These are phyloP conservation scores for Erebia aethiops DNA, from an alignment of 2,888 invertebrate species.

Conservation along the genomic window DNA sequence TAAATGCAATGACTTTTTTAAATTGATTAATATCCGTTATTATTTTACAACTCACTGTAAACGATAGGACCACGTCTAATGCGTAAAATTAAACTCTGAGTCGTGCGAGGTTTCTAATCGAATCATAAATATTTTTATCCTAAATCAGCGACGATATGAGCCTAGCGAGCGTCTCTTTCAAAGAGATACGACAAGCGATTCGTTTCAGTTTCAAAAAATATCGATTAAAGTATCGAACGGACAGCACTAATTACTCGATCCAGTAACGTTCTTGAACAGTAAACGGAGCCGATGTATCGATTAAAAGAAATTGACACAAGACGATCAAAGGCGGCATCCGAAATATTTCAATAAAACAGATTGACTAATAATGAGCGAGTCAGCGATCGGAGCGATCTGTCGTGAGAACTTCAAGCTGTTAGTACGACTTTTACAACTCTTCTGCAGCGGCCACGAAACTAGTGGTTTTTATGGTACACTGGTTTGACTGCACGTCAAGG, in stretches of 20 bases:
- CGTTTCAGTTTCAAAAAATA: slow-evolving; percentile 44
- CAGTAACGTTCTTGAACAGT: slow-evolving; percentile 55
- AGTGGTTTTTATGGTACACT: slow-evolving; percentile 43
- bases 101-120: slow-evolving; percentile 28
- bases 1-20: slow-evolving; percentile 13
- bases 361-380: slow-evolving; percentile 79
- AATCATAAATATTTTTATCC: slow-evolving; percentile 36
- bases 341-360: slow-evolving; percentile 74
- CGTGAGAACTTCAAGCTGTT: slow-evolving; percentile 76
- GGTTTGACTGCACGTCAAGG: no score
- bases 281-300: slow-evolving; percentile 54
- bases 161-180: slow-evolving; percentile 33
- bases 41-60: slow-evolving; percentile 11
- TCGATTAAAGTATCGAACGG: slow-evolving; percentile 43
- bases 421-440: slow-evolving; percentile 75
- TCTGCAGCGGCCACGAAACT: slow-evolving; percentile 49
- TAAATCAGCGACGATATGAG: slow-evolving; percentile 39
- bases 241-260: slow-evolving; percentile 56
- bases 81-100: slow-evolving; percentile 26
- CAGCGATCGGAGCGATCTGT: slow-evolving; percentile 72
- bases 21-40: slow-evolving; percentile 24
- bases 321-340: slow-evolving; percentile 72
- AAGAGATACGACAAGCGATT: slow-evolving; percentile 43
- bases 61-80: slow-evolving; percentile 16
- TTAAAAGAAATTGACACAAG: slow-evolving; percentile 66